A percentile compares a stretch with the other conserved stretches of the same genome.
Conservation (phyloP, 2,797 vertebrate genomes). For the Numenius phaeopus region DNA sequence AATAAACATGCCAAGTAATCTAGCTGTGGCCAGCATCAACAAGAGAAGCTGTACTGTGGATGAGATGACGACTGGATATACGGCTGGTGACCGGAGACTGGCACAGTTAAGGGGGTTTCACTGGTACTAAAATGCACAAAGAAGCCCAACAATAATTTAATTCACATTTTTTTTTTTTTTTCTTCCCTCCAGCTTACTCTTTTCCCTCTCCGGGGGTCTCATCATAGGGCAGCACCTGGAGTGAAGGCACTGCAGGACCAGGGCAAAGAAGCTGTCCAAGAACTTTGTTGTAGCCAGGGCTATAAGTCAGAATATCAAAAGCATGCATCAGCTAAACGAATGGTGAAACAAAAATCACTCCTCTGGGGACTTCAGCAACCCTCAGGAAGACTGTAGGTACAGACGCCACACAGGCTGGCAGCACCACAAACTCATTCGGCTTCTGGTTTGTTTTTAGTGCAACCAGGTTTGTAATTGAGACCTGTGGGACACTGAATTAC, state of each 20-base stretch:
- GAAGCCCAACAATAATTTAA: slow-evolving; percentile 66
- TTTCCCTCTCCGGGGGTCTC: slow-evolving; percentile 24
- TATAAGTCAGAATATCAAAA: slow-evolving; percentile 63
- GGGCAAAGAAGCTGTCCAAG: slow-evolving; percentile 60
- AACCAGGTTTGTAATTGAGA: slow-evolving; percentile 43
- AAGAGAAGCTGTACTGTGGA: slow-evolving; percentile 76
- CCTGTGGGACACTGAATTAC: slow-evolving; percentile 61
- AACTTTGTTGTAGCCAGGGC: slow-evolving; percentile 47
- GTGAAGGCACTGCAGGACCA: slow-evolving; percentile 46
- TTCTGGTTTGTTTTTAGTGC: slow-evolving; percentile 7
- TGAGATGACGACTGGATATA: slow-evolving; percentile 78
- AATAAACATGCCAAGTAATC: slow-evolving; percentile 85
- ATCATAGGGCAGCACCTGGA: slow-evolving; percentile 67
- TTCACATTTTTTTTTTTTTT: slow-evolving; percentile 52
- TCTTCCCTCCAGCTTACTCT: slow-evolving; percentile 21
- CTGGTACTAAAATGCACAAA: slow-evolving; percentile 70
- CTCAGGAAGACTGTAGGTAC: slow-evolving; percentile 62
- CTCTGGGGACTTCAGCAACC: slow-evolving; percentile 48
- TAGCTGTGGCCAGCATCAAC: slow-evolving; percentile 79
- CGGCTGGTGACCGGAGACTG: slow-evolving; percentile 79
- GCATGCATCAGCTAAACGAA: slow-evolving; percentile 69
- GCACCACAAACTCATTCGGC: slow-evolving; percentile 29
- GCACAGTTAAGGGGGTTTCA: slow-evolving; percentile 70
- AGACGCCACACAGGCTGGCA: slow-evolving; percentile 61
- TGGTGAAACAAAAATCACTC: slow-evolving; percentile 38